Conservation (phyloP, 2,797 vertebrate species). For the Erpetoichthys calabaricus region DNA sequence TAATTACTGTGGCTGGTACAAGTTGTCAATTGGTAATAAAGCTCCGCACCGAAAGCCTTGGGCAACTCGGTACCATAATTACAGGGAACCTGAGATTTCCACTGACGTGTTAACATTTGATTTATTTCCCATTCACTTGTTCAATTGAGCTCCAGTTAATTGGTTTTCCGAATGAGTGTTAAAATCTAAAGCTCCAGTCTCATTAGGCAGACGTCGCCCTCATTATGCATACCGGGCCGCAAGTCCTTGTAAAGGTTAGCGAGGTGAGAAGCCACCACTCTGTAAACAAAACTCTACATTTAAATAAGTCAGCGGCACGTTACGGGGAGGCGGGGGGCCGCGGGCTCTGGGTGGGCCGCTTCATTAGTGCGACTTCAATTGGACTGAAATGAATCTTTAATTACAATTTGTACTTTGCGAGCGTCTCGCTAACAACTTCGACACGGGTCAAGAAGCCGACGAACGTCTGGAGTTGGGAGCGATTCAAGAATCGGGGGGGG, state of each 20-base stretch:
- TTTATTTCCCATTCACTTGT: conserved; percentile 75
- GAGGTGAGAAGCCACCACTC: conserved; percentile 29
- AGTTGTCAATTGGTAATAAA: conserved; percentile 73
- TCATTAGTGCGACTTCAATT: too few relatives aligned
- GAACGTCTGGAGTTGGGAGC: too few relatives aligned
- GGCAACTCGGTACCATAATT: conserved; percentile 73
- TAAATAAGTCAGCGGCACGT: conserved; percentile 16
- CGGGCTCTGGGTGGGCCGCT: too few relatives aligned
- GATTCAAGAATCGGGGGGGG: too few relatives aligned
- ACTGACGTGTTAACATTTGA: conserved; percentile 82
- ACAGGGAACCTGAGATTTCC: conserved; percentile 63
- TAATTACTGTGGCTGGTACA: conserved; percentile 63
- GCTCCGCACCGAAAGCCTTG: conserved; percentile 55
- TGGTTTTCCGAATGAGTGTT: conserved; percentile 79
- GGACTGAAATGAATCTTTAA: too few relatives aligned
- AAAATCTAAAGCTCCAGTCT: conserved; percentile 65
- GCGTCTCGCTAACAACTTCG: too few relatives aligned
- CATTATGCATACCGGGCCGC: conserved; percentile 45
- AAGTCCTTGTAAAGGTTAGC: conserved; percentile 46
- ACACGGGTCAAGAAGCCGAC: too few relatives aligned
- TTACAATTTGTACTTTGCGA: too few relatives aligned
- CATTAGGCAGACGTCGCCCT: conserved; percentile 58
- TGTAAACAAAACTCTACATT: conserved; percentile 28
- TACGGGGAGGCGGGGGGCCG: not conserved
- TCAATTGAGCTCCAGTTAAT: conserved; percentile 75